These are phyloP conservation scores for Diabrotica virgifera DNA, from an alignment of 1,140 invertebrate genomes.

Conservation along the genomic window DNA sequence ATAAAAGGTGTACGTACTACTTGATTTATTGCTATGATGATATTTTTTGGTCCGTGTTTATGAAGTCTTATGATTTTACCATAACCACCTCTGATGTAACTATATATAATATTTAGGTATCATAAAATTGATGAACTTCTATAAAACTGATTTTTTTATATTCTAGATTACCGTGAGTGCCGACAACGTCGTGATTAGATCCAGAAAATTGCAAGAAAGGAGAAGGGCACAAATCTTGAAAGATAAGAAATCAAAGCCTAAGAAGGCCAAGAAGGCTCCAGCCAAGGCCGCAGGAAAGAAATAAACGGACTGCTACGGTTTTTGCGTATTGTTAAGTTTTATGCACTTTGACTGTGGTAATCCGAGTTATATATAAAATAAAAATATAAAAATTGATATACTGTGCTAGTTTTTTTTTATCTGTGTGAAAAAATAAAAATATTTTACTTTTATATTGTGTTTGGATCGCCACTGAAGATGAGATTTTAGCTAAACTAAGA, in stretches of 20 bases:
- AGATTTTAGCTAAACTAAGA: too few relatives aligned
- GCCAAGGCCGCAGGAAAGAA: slow-evolving; percentile 26
- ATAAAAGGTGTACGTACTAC: slow-evolving; percentile 10
- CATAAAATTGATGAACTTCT: slow-evolving; percentile 15
- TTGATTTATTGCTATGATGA: slow-evolving; percentile 6
- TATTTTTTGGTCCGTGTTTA: slow-evolving; percentile 37
- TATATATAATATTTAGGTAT: slow-evolving; percentile 25
- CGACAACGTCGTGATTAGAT: slow-evolving; percentile 51
- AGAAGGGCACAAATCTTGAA: slow-evolving; percentile 55
- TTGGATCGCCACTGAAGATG: too few relatives aligned
- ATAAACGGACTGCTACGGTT: slow-evolving; percentile 34
- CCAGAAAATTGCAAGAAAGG: slow-evolving; percentile 52
- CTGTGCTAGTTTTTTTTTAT: too few relatives aligned
- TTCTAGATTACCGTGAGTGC: slow-evolving; percentile 55
- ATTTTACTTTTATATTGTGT: too few relatives aligned
- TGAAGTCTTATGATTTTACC: slow-evolving; percentile 29
- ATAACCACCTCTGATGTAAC: slow-evolving; percentile 26
- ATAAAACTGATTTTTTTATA: slow-evolving; percentile 21
- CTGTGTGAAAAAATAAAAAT: too few relatives aligned
- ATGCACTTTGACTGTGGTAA: slow-evolving; percentile 25
- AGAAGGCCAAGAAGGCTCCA: slow-evolving; percentile 47
- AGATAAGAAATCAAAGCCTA: slow-evolving; percentile 51
- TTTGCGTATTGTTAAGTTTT: slow-evolving; percentile 21
- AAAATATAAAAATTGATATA: slow-evolving; percentile 9
- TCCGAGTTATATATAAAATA: slow-evolving; percentile 7